Conservation (phyloP, 2,888 invertebrate genomes). For the Rhaphigaster nebulosa region DNA sequence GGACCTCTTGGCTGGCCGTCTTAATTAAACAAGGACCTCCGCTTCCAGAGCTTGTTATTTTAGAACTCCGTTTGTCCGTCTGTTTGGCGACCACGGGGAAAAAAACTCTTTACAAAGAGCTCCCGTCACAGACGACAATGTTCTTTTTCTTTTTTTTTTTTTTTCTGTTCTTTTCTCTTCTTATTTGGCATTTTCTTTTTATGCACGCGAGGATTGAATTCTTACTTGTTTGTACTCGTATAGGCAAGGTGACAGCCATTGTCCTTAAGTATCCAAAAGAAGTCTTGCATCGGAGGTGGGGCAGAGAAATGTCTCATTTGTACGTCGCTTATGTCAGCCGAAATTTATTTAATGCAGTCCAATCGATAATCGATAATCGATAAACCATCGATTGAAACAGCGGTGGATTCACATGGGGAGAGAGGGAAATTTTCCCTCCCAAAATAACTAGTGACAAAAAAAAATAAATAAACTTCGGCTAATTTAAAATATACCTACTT, state of each 20-base stretch:
- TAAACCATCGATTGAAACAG: no score
- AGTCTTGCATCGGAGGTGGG: neutral
- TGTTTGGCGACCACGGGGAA: neutral
- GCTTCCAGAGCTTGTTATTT: constrained; percentile 36
- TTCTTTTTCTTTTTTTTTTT: neutral
- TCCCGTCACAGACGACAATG: constrained; percentile 28
- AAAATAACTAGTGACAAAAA: no score
- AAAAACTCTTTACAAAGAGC: constrained; percentile 1
- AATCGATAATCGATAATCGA: no score
- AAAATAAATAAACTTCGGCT: no score
- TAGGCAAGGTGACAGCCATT: neutral
- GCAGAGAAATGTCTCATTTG: neutral
- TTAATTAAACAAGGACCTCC: constrained; percentile 49
- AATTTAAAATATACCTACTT: no score
- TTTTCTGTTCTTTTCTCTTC: constrained; percentile 26
- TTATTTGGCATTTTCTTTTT: constrained; percentile 40
- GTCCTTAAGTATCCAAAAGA: constrained; percentile 43
- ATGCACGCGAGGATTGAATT: constrained; percentile 35
- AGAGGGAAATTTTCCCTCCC: no score
- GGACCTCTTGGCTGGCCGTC: constrained; percentile 6
- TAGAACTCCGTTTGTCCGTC: constrained; percentile 34
- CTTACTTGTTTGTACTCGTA: constrained; percentile 40
- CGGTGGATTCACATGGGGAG: no score
- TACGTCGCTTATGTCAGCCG: neutral
- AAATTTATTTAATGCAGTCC: neutral